Evolutionary conservation across 2,797 vertebrate species (phyloP).

Genomic region (Eulemur mongoz): DNA sequence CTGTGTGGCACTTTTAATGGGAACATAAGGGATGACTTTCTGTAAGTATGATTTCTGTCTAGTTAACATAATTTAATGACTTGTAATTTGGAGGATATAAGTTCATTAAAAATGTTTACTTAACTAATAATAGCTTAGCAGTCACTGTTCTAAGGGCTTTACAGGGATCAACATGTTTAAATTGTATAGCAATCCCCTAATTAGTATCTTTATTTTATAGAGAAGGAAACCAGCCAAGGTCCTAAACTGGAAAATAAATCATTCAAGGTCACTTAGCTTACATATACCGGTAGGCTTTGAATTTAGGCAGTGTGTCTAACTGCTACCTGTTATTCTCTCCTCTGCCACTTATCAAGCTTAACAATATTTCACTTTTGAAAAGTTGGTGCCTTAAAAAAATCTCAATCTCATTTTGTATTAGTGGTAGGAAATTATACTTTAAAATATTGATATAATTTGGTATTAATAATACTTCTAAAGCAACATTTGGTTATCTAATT

Average conservation of each 20-base stretch:
- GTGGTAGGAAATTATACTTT: neutral
- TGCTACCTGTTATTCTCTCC: neutral
- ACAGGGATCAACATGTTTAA: constrained; percentile 22
- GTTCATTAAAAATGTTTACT: constrained; percentile 51
- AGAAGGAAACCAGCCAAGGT: neutral
- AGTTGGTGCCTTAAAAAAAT: neutral
- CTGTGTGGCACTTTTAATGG: constrained; percentile 98
- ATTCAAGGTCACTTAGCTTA: neutral
- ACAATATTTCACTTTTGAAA: neutral
- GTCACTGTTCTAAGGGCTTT: neutral
- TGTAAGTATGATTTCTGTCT: constrained; percentile 87
- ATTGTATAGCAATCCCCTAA: neutral
- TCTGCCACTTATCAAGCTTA: neutral
- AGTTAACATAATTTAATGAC: constrained; percentile 4
- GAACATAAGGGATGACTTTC: constrained; percentile 98
- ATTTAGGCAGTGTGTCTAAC: neutral
- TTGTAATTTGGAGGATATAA: neutral
- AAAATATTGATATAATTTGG: constrained; percentile 6
- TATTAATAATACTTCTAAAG: neutral
- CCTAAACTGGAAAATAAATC: neutral
- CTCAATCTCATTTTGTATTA: neutral
- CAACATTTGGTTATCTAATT: neutral
- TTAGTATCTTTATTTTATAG: neutral
- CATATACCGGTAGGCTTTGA: neutral
- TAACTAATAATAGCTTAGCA: constrained; percentile 3